Evolutionary conservation across 2,113 vertebrate species (phyloP), one percentile per base, ranked within the genome.

Genomic region (Leucopsar rothschildi): DNA sequence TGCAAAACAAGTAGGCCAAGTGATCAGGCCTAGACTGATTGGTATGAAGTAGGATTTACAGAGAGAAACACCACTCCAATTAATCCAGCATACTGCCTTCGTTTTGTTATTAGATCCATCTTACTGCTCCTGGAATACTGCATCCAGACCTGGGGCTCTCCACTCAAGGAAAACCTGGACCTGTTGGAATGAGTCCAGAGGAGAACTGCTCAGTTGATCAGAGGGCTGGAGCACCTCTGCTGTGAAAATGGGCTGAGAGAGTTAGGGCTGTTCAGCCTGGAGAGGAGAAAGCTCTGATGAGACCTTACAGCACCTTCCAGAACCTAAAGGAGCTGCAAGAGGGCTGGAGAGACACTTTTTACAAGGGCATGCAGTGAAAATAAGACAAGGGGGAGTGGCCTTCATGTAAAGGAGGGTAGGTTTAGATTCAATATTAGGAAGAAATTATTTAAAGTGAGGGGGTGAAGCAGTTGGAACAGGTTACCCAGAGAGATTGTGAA

Each of bases 381-480:
- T 3, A 55, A 47, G n/a, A 27, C 14, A 23, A 61, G n/a, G 2
- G 16, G 6, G 3, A 75, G 68, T 19, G 40, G 20, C 40, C 61
- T 82, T 55, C 55, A 55, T 35, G 28, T 47, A 47, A 40, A 27
- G 27, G 15, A 44, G 60, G 10, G 10, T 33, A 37, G 37, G 27
- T 24, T 65, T 81, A 59, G 14, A 76, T 55, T 69, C 19, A 40
- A 6, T 49, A 20, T 42, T 35, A 49, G 16, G 28, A 47, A 31
- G n/a, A 27, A 82, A 40, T 47, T 55, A 14, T 76, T 68, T n/a
- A 11, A 8, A 22, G 40, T 15, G 21, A 24, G 20, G 17, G 23
- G n/a, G 29, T 0, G 0, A 76, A 40, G 25, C n/a, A 61, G 9
- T 2, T 59, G n/a, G 40, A 47, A 47, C 11, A 55, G 24, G 24